Evolutionary conservation across 2,888 invertebrate species (phyloP).

Genomic region (Melanophora roralis): DNA sequence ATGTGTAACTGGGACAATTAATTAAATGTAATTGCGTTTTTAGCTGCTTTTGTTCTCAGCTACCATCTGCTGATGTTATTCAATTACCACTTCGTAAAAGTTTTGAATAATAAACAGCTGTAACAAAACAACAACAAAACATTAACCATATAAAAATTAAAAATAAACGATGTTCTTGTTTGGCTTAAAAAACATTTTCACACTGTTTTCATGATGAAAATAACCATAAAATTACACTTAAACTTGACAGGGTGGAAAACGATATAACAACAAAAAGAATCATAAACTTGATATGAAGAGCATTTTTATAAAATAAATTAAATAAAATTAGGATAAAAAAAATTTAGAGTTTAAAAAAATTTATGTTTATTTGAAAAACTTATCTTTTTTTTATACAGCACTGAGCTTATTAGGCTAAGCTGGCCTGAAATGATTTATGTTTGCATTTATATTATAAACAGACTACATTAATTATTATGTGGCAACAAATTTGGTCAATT

Average conservation of each 20-base stretch:
- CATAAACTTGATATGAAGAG: too few species aligned
- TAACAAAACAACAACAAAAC: neutral
- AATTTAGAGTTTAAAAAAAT: too few species aligned
- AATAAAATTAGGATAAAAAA: too few species aligned
- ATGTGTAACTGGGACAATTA: neutral
- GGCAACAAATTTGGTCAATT: too few species aligned
- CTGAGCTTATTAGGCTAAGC: too few species aligned
- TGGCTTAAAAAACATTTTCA: constrained; percentile 12
- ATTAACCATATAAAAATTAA: neutral
- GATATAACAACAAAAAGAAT: constrained; percentile 1
- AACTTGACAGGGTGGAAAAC: constrained; percentile 50
- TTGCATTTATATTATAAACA: too few species aligned
- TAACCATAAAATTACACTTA: constrained; percentile 41
- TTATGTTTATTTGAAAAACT: too few species aligned
- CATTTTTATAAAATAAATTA: too few species aligned
- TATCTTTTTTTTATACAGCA: too few species aligned
- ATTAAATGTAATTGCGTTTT: constrained; percentile 23
- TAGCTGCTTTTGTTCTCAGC: constrained; percentile 6
- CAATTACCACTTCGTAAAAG: constrained; percentile 34
- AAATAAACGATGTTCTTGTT: constrained; percentile 10
- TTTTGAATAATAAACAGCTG: neutral
- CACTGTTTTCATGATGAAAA: constrained; percentile 29
- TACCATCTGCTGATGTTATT: constrained; percentile 26
- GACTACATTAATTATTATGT: too few species aligned
- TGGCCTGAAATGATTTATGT: too few species aligned